Evolutionary conservation across 2,888 invertebrate species (phyloP).

Genomic region (Heliconius ismenius): DNA sequence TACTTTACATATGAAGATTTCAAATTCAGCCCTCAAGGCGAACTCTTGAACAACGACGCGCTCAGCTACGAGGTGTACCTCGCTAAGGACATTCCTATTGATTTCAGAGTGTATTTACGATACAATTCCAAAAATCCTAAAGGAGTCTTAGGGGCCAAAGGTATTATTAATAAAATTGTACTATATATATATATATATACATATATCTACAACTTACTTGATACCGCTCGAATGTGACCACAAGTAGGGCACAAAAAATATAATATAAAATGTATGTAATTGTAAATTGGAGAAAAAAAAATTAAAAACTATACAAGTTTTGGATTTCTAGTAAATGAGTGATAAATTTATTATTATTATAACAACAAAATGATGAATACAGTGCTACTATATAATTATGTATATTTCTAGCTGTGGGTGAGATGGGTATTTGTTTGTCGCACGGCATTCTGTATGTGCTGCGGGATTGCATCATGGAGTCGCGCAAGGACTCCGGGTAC

Average conservation of each 20-base stretch:
- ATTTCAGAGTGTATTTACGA: slow-evolving; percentile 83
- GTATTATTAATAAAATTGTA: slow-evolving; percentile 56
- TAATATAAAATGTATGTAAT: too few species aligned
- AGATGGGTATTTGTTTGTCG: slow-evolving; percentile 69
- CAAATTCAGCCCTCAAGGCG: slow-evolving; percentile 81
- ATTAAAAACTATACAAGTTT: too few species aligned
- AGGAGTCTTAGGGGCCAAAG: slow-evolving; percentile 86
- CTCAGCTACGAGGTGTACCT: slow-evolving; percentile 87
- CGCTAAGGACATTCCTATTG: slow-evolving; percentile 85
- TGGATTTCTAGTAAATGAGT: too few species aligned
- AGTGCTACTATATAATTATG: neutral
- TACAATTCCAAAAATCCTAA: slow-evolving; percentile 83
- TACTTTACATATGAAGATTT: slow-evolving; percentile 87
- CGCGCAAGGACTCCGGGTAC: slow-evolving; percentile 67
- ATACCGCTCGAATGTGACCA: too few species aligned
- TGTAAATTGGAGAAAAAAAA: too few species aligned
- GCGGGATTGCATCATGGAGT: slow-evolving; percentile 65
- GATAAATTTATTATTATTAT: too few species aligned
- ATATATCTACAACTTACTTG: too few species aligned
- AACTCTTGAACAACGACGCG: slow-evolving; percentile 85
- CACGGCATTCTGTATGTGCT: slow-evolving; percentile 64
- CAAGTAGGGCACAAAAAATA: too few species aligned
- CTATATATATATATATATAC: too few species aligned
- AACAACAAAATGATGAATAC: too few species aligned
- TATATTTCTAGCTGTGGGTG: slow-evolving; percentile 66